Conservation (phyloP, 2,797 vertebrate genomes). For the Agapornis canus region DNA sequence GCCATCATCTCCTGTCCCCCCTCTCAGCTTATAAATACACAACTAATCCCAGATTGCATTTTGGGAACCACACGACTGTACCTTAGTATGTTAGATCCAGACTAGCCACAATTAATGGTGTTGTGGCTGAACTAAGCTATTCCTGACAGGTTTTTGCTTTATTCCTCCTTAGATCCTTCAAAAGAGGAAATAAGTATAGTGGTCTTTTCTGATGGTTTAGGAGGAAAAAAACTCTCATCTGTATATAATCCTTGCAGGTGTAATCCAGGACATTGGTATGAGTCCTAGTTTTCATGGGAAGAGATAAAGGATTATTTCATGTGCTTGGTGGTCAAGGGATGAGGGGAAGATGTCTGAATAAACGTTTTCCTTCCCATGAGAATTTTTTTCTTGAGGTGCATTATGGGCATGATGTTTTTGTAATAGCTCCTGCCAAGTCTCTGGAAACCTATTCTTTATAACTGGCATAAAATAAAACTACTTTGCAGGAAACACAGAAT, state of each 20-base stretch:
- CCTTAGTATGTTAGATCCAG: neutral
- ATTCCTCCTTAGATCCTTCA: neutral
- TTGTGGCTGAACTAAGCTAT: neutral
- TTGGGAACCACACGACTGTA: neutral
- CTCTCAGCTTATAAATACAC: neutral
- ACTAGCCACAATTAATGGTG: neutral
- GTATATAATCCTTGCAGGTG: neutral
- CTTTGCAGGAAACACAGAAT: neutral
- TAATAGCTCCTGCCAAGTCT: neutral
- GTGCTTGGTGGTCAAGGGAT: neutral
- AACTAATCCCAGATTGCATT: neutral
- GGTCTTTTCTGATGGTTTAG: neutral
- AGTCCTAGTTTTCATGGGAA: neutral
- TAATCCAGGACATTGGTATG: neutral
- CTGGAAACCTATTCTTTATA: neutral
- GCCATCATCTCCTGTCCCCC: too few relatives aligned
- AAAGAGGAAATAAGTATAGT: neutral
- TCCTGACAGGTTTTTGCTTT: neutral
- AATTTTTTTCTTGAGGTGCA: neutral
- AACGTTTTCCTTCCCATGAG: neutral
- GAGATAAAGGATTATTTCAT: neutral
- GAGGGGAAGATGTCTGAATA: neutral
- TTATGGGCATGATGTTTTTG: neutral
- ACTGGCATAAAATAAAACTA: neutral
- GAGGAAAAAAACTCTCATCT: neutral